A percentile compares a stretch with the other conserved stretches of the same genome.
These are phyloP conservation scores for Conus ventricosus DNA, from an alignment of 1,140 invertebrate species.

Conservation along the genomic window DNA sequence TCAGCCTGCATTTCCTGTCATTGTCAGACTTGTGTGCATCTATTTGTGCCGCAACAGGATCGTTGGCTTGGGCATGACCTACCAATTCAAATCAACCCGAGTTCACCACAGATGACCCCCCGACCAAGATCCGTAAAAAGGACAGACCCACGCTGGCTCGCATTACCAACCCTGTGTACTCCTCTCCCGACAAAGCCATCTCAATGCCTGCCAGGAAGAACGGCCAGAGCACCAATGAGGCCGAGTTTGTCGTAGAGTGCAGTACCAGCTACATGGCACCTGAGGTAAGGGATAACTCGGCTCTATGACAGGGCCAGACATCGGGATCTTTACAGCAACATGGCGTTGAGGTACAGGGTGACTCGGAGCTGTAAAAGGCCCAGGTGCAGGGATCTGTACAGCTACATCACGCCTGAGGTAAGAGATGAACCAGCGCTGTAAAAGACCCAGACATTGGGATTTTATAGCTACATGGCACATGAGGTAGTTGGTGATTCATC, in stretches of 20 bases:
- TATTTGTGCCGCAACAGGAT: background rate
- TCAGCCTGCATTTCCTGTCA: too few species aligned
- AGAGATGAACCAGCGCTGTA: too few species aligned
- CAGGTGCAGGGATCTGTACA: too few species aligned
- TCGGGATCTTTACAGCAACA: background rate
- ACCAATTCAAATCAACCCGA: background rate
- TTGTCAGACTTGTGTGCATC: too few species aligned
- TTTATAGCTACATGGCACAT: too few species aligned
- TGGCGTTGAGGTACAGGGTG: too few species aligned
- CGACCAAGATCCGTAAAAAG: background rate
- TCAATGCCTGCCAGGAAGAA: background rate
- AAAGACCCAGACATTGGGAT: too few species aligned
- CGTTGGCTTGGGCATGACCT: slow-evolving; percentile 5
- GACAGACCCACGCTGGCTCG: background rate
- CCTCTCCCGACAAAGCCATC: background rate
- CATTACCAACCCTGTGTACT: background rate
- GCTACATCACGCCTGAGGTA: too few species aligned
- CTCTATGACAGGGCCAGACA: background rate
- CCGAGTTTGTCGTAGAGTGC: background rate
- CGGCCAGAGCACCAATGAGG: background rate
- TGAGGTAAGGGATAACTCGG: background rate
- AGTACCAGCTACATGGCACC: background rate
- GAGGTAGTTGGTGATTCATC: too few species aligned
- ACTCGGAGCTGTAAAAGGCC: too few species aligned
- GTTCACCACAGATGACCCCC: too few species aligned